Percentiles rank a stretch among this genome's conserved stretches.
phyloP scores from a whole-genome alignment of 2,888 invertebrate genomes.

The Sepioteuthis lessoniana region DNA sequence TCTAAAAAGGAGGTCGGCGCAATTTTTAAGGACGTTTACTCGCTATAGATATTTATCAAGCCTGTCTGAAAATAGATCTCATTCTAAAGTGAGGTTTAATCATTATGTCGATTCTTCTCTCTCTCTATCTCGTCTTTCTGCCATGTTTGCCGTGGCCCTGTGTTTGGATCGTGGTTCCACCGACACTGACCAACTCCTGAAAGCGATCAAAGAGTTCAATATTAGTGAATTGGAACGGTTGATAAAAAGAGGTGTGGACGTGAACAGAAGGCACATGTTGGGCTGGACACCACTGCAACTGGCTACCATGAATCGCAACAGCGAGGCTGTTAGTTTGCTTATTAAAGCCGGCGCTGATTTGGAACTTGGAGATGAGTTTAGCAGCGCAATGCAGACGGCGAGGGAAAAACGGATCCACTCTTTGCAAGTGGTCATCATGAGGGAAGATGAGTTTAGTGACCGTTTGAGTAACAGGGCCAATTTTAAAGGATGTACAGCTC shows the following conservation, averaged over 20 bases:
- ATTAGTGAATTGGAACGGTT: constrained; percentile 53
- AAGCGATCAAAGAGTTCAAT: constrained; percentile 4
- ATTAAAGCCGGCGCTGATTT: constrained; percentile 85
- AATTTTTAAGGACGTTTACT: neutral
- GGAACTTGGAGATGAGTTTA: constrained; percentile 85
- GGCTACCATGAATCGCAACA: constrained; percentile 86
- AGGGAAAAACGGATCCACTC: constrained; percentile 82
- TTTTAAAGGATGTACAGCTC: constrained; percentile 88
- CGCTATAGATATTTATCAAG: neutral
- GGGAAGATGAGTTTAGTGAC: constrained; percentile 89
- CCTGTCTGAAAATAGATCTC: neutral
- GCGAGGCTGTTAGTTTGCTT: constrained; percentile 72
- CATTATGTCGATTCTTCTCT: neutral
- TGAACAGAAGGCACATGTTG: constrained; percentile 83
- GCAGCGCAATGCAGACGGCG: constrained; percentile 82
- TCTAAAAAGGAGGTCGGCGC: neutral
- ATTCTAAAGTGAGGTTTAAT: neutral
- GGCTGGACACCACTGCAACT: constrained; percentile 92
- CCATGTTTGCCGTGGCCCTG: neutral
- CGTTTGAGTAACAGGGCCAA: constrained; percentile 81
- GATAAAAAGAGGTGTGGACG: constrained; percentile 68
- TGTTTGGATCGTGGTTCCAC: constrained; percentile 15
- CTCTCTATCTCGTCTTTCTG: neutral
- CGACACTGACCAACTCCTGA: neutral
- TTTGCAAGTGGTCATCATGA: constrained; percentile 77